A percentile compares a stretch with the other conserved stretches of the same genome.
Evolutionary conservation across 2,797 vertebrate genomes (phyloP).

Genomic region (Pseudochirops corinnae): DNA sequence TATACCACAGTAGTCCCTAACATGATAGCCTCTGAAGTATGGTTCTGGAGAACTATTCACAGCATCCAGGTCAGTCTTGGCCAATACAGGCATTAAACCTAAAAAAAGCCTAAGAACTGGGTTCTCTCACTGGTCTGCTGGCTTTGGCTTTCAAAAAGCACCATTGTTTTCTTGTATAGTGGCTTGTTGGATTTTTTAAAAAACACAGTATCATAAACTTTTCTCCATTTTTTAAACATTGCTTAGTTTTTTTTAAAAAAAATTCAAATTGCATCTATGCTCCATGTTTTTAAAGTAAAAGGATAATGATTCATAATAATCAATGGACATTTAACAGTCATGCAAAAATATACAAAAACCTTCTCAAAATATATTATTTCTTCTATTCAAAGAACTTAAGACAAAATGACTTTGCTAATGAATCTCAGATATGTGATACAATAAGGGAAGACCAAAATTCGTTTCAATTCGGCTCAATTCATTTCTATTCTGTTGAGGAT

Average conservation of each 20-base stretch:
- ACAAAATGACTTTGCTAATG: neutral
- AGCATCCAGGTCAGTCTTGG: neutral
- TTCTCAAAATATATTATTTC: neutral
- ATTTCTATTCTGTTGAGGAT: neutral
- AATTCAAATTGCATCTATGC: neutral
- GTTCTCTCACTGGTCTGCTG: neutral
- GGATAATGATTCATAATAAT: neutral
- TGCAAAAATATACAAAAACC: neutral
- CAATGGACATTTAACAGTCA: neutral
- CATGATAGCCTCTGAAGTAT: neutral
- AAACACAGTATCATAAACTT: neutral
- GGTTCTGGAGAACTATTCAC: neutral
- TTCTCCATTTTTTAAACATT: neutral
- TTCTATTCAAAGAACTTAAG: neutral
- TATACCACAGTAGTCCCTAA: neutral
- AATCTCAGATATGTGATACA: neutral
- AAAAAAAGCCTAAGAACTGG: neutral
- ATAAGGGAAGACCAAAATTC: slow-evolving; percentile 8
- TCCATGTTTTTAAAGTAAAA: slow-evolving; percentile 19
- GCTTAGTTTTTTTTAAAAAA: neutral
- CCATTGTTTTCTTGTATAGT: slow-evolving; percentile 18
- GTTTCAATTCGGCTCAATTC: neutral
- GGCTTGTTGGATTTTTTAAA: neutral
- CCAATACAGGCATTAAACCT: neutral
- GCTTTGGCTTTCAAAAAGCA: slow-evolving; percentile 4